A percentile compares a stretch with the other conserved stretches of the same genome.
phyloP scores from a whole-genome alignment of 2,888 invertebrate genomes.

The Dugesia japonica region DNA sequence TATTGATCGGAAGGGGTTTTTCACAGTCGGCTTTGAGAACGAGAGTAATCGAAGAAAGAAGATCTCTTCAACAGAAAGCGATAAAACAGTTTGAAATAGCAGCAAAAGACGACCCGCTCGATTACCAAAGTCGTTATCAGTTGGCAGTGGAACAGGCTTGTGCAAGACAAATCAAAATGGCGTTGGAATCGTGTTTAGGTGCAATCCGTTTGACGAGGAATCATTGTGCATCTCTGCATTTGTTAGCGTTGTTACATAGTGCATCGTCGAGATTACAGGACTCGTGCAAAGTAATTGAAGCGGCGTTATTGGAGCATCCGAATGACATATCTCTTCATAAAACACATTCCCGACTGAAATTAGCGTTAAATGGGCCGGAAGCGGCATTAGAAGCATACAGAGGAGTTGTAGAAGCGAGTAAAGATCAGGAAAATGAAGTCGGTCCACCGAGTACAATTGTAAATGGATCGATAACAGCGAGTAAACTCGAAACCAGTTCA shows the following conservation, averaged over 20 bases:
- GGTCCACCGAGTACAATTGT: neutral
- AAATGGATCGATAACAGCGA: constrained; percentile 3
- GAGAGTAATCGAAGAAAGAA: constrained; percentile 52
- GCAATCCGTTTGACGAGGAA: constrained; percentile 62
- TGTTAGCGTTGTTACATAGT: constrained; percentile 17
- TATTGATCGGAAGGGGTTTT: constrained; percentile 71
- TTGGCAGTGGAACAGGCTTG: constrained; percentile 22
- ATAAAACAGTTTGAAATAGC: constrained; percentile 59
- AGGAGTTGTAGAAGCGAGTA: neutral
- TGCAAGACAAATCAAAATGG: constrained; percentile 49
- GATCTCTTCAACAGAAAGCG: constrained; percentile 53
- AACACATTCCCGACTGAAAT: neutral
- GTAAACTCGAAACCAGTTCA: constrained; percentile 4
- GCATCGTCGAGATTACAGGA: neutral
- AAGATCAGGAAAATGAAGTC: neutral
- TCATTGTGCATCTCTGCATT: constrained; percentile 39
- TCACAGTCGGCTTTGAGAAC: constrained; percentile 59
- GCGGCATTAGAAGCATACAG: neutral
- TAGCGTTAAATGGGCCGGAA: neutral
- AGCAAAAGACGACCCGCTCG: neutral
- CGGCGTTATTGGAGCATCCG: neutral
- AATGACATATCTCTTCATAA: neutral
- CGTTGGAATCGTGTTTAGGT: constrained; percentile 62
- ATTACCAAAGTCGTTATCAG: neutral
- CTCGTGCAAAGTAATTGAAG: neutral